phyloP scores from a whole-genome alignment of 2,797 vertebrate species.

The Rallus crepitans region DNA sequence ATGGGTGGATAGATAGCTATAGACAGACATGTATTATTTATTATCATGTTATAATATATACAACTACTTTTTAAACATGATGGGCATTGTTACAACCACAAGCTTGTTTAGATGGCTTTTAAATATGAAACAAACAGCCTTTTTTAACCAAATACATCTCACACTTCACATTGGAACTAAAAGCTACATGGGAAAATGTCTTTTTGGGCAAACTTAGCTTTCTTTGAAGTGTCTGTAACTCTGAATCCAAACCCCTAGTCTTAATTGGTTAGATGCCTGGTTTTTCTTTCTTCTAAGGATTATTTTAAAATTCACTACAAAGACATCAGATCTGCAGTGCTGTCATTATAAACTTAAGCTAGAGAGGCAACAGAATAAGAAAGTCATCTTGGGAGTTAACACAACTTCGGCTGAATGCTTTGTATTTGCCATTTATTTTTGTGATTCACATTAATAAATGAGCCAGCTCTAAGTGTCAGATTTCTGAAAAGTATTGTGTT shows the following conservation, averaged over 20 bases:
- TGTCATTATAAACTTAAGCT: conserved; percentile 55
- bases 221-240: conserved; percentile 52
- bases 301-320: conserved; percentile 57
- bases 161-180: background rate
- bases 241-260: background rate
- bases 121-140: background rate
- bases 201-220: conserved; percentile 22
- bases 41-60: conserved; percentile 53
- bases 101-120: background rate
- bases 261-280: conserved; percentile 50
- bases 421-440: conserved; percentile 60
- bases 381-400: conserved; percentile 72
- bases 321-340: conserved; percentile 49
- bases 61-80: conserved; percentile 47
- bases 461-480: conserved; percentile 82
- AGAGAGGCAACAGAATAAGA: conserved; percentile 59
- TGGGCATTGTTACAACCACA: background rate
- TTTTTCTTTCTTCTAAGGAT: conserved; percentile 58
- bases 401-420: conserved; percentile 56
- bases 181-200: conserved; percentile 20
- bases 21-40: conserved; percentile 62
- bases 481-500: conserved; percentile 85
- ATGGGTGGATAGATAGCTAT: conserved; percentile 10
- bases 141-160: background rate
- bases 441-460: conserved; percentile 78